Base-by-base conservation (phyloP, 35 echinoderm and acorn worm genomes). In the Holothuria glaberrima region DNA sequence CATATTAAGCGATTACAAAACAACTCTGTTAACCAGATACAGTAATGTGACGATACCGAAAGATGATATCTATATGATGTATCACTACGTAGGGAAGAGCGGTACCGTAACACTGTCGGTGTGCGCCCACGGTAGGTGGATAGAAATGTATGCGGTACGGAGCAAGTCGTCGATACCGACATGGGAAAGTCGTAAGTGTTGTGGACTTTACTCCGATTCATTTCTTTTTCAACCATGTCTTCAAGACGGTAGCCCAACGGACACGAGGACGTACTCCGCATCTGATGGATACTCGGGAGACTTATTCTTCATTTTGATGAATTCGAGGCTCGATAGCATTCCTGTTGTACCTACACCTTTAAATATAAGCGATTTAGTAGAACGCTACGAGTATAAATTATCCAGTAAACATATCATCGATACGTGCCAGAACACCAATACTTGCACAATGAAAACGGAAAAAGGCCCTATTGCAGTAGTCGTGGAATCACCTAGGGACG, bases 251-350 rank as follows among this genome's bases (percentile, higher is more conserved):
- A 84, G 80, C 57, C 17, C 80, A 24, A 6, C 24, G 4, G 32
- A 84, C 17, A 22, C 80, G 26, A 27, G 52, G 54, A 61, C 24
- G 30, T 84, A 84, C 22, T 84, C 80, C 27, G 25, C 80, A 20
- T 12, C 25, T 13, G 12, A 61, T 33, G 80, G 80, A 6, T 84
- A 33, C 56, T 14, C 26, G 5, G 56, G 80, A 63, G 80, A 84
- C 46, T n/a, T 84, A 18, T 84, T 84, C 46, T 84, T 84, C 30
- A 54, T 84, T 30, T 84, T 84, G 0, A 84, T 59, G 54, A 84
- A 84, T 17, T 27, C 28, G 36, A 48, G n/a, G 5, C 16, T 59
- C 48, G 18, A 33, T 30, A 26, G 2, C 41, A 27, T 62, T 16
- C 32, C 56, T 62, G 80, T 0, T 17, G 57, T 25, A 56, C 80